A percentile compares a stretch with the other conserved stretches of the same genome.
Evolutionary conservation across 53 echinoderm and acorn worm species (phyloP).

Genomic region (Paelopatides confundens): DNA sequence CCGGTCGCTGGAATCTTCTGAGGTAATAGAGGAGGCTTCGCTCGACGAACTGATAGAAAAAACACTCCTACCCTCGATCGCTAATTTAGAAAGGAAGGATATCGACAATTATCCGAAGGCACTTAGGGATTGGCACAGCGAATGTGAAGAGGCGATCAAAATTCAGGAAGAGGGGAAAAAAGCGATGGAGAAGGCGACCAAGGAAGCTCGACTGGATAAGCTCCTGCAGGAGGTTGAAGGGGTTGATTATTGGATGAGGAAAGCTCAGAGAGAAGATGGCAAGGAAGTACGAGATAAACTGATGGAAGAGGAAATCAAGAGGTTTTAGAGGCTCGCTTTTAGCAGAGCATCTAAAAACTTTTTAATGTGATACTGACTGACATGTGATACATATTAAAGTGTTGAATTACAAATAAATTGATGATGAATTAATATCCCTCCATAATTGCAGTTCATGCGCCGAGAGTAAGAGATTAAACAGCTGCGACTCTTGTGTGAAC

Average conservation of each 20-base stretch:
- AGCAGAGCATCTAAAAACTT: too few relatives aligned
- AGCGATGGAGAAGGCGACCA: conserved; percentile 56
- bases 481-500: too few relatives aligned
- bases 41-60: neutral
- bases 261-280: conserved; percentile 54
- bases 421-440: too few relatives aligned
- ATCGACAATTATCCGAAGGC: conserved; percentile 14
- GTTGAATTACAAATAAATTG: too few relatives aligned
- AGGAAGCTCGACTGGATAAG: conserved; percentile 74
- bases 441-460: too few relatives aligned
- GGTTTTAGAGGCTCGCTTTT: neutral
- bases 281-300: conserved; percentile 23
- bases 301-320: conserved; percentile 23
- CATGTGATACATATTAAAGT: too few relatives aligned
- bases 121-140: conserved; percentile 33
- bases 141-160: conserved; percentile 55
- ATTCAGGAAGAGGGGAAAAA: conserved; percentile 59
- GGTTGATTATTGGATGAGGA: conserved; percentile 73
- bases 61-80: neutral
- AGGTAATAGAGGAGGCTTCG: neutral
- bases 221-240: conserved; percentile 76
- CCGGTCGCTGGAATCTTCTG: neutral
- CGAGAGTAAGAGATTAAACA: too few relatives aligned
- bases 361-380: too few relatives aligned
- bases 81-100: neutral